Percentiles rank a stretch among this genome's conserved stretches.
Evolutionary conservation across 2,113 vertebrate species (phyloP).

Genomic region (Seriola aureovittata): DNA sequence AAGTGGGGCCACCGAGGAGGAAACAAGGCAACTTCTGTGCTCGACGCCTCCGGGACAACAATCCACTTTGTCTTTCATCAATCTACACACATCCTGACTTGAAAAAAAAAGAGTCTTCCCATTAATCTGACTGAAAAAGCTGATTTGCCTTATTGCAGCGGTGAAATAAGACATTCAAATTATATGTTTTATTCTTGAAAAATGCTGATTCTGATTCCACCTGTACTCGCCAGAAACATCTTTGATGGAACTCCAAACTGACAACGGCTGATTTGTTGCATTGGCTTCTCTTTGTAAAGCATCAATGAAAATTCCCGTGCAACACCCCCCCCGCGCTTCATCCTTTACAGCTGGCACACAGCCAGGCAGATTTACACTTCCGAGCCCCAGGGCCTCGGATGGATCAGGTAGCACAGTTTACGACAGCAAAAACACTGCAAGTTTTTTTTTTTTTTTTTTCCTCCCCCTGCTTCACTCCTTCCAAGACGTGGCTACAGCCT

Average conservation of each 20-base stretch:
- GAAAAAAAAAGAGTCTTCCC: not conserved
- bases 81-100: not conserved
- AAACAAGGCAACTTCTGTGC: conserved; percentile 29
- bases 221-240: not conserved
- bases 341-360: conserved; percentile 74
- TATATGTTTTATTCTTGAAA: not conserved
- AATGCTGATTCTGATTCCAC: not conserved
- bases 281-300: conserved; percentile 61
- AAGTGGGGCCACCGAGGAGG: conserved; percentile 23
- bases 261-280: conserved; percentile 29
- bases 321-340: not conserved
- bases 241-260: conserved; percentile 4
- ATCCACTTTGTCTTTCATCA: conserved; percentile 47
- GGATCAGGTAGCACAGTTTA: conserved; percentile 79
- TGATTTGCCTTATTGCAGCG: not conserved
- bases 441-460: not conserved
- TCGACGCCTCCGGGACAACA: conserved; percentile 26
- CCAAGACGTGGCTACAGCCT: conserved; percentile 43
- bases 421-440: conserved; percentile 69
- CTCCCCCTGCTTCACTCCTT: conserved; percentile 28
- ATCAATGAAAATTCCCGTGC: conserved; percentile 50
- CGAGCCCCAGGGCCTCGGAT: conserved; percentile 76
- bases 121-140: conserved; percentile 23
- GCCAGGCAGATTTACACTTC: conserved; percentile 84
- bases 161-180: not conserved